Conservation (phyloP, 2,113 vertebrate species). For the Atrichornis clamosus region DNA sequence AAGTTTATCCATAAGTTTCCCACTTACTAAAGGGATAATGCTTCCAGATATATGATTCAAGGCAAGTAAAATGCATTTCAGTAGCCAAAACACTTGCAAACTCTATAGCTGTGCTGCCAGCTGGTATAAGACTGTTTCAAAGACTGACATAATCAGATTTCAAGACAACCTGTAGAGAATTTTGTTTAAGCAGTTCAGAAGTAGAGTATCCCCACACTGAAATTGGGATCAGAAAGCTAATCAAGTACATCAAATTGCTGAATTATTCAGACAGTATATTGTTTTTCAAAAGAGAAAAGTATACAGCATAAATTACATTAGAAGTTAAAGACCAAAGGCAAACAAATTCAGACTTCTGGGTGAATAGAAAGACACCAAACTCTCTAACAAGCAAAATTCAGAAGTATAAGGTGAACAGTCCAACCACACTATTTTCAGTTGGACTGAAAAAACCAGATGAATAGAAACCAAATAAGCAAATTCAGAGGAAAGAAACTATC, state of each 20-base stretch:
- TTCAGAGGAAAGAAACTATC: neutral
- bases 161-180: neutral
- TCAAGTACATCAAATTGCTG: neutral
- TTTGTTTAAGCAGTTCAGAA: neutral
- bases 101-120: neutral
- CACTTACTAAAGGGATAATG: neutral
- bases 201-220: neutral
- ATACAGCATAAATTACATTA: neutral
- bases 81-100: neutral
- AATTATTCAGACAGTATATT: neutral
- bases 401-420: neutral
- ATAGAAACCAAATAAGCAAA: neutral
- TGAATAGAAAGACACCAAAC: neutral
- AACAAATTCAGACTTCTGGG: neutral
- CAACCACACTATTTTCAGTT: neutral
- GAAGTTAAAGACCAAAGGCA: neutral
- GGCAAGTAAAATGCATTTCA: neutral
- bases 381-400: neutral
- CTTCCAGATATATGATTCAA: neutral
- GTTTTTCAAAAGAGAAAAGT: neutral
- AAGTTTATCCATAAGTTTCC: neutral
- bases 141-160: neutral
- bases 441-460: rapidly evolving
- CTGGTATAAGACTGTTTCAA: neutral
- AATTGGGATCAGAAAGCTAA: neutral